Evolutionary conservation across 2,888 invertebrate genomes (phyloP), one percentile per base, ranked within the genome.

Genomic region (Sphecodes monilicornis): DNA sequence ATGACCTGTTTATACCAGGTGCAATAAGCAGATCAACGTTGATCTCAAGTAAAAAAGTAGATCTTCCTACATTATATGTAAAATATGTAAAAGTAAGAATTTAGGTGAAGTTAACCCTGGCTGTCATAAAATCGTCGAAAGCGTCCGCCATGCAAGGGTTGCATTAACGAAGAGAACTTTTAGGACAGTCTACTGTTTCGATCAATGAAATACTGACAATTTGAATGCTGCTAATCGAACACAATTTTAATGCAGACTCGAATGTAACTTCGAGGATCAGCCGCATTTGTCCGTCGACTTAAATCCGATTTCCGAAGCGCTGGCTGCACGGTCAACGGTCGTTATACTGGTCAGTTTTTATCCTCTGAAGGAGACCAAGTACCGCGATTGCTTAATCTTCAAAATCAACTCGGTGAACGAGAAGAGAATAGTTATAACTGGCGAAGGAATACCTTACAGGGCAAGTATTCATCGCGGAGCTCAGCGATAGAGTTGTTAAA

Each of bases 261-360:
- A 96, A 88, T 95, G 96, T 85, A 94, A 95, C 78, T 95, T 95
- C 82, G 93, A 95, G 68, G 95, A 95, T 85, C 90, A 94, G 46
- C 95, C 96, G 0, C 95, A 96, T 90, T 91, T 97, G n/a, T 95
- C 95, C 57, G 93, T 96, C 2, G 95, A 96, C 66, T 95, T 95
- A 76, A 93, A 94, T 54, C 93, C 81, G 64, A 79, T 93, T 36
- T 85, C 95, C 26, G 94, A 95, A 22, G 92, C 92, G 26, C 93
- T 97, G 68, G 90, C 92, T n/a, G 94, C 96, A 0, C 94, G 95
- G 5, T 93, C 94, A 80, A 93, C 94, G n/a, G 88, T 95, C 50
- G 95, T 95, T 86, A 95, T 97, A 79, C 91, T 95, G 0, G 95
- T 97, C 76, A 95, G 93, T 90, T 97, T 97, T 88, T 95, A 95